Conservation (phyloP, 2,797 vertebrate species). For the Oreochromis mossambicus region DNA sequence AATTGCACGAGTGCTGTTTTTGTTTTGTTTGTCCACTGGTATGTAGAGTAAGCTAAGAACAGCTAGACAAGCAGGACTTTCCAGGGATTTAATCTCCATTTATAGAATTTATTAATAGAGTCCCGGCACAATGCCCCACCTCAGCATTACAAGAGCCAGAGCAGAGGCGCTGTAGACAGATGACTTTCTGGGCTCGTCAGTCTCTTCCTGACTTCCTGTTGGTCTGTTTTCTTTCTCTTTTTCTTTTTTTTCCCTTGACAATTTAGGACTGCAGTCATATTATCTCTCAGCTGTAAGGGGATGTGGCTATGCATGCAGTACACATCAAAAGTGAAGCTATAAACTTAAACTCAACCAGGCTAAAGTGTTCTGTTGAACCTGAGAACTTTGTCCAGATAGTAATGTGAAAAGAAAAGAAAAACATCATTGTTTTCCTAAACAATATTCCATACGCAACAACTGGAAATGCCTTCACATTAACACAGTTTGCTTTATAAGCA, state of each 20-base stretch:
- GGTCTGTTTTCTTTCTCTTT: not conserved
- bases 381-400: not conserved
- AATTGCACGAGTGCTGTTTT: not conserved
- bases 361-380: rapidly evolving
- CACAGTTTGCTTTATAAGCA: not conserved
- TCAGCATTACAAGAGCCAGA: not conserved
- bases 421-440: not conserved
- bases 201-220: not conserved
- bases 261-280: not conserved
- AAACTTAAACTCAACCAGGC: not conserved
- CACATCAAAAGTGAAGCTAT: not conserved
- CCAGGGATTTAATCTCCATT: constrained; percentile 15
- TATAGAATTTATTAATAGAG: constrained; percentile 8
- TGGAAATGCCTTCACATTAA: not conserved
- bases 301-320: not conserved
- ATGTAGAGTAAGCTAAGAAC: not conserved
- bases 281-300: not conserved
- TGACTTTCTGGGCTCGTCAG: not conserved
- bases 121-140: constrained; percentile 12
- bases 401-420: not conserved
- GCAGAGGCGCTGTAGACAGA: not conserved
- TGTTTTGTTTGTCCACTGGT: not conserved
- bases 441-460: not conserved
- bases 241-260: not conserved
- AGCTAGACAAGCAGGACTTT: not conserved